Conservation (phyloP, 1,140 invertebrate species). For the Armadillidium nasatum region DNA sequence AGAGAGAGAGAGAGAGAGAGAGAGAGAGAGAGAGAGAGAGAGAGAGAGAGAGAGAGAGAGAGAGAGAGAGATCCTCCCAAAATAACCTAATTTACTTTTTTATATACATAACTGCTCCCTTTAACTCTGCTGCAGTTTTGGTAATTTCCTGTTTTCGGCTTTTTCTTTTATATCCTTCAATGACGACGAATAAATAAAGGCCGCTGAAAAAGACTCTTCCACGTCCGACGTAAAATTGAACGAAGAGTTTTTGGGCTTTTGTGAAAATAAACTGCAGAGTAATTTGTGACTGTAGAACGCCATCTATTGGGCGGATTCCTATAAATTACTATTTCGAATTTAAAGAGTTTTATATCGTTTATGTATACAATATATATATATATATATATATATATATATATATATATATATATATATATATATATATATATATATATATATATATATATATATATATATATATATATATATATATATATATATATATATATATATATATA, state of each 20-base stretch:
- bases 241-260: not conserved
- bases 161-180: not conserved
- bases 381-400: not conserved
- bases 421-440: constrained; percentile 1
- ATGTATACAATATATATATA: too few species aligned
- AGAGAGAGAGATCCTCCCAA: too few species aligned
- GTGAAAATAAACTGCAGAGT: not conserved
- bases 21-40: too few species aligned
- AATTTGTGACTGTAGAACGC: not conserved
- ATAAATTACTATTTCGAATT: not conserved
- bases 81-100: too few species aligned
- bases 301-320: not conserved
- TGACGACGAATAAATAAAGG: not conserved
- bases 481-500: too few species aligned
- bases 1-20: too few species aligned
- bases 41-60: too few species aligned
- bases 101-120: too few species aligned
- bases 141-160: not conserved
- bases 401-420: constrained; percentile 6
- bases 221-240: not conserved
- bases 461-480: too few species aligned
- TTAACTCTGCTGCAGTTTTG: not conserved
- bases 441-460: too few species aligned
- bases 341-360: too few species aligned
- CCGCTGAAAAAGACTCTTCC: not conserved